These are phyloP conservation scores for Synergus japonicus DNA, from an alignment of 2,888 invertebrate genomes.

Conservation along the genomic window DNA sequence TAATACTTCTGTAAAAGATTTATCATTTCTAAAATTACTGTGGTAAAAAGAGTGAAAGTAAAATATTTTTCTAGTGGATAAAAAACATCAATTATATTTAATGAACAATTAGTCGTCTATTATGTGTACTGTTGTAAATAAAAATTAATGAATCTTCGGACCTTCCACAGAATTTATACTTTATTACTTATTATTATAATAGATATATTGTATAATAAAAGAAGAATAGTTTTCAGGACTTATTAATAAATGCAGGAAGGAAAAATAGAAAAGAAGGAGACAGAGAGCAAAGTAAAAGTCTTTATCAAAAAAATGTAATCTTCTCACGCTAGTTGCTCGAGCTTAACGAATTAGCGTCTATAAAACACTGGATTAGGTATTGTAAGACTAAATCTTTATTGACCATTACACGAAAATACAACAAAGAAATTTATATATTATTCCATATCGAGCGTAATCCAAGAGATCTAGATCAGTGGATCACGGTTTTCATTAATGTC, in stretches of 20 bases:
- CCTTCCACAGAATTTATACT: neutral
- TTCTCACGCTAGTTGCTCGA: neutral
- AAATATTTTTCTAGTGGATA: neutral
- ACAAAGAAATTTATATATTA: constrained; percentile 14
- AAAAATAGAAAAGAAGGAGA: neutral
- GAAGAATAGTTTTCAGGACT: neutral
- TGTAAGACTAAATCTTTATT: neutral
- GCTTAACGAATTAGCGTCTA: neutral
- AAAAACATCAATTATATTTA: neutral
- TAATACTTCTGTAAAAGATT: neutral
- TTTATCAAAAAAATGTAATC: neutral
- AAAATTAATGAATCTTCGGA: neutral
- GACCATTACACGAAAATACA: neutral
- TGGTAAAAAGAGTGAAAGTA: neutral
- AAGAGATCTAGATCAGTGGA: constrained; percentile 31
- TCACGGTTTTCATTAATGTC: constrained; percentile 31
- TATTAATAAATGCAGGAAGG: neutral
- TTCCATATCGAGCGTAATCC: constrained; percentile 1
- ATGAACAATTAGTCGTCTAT: neutral
- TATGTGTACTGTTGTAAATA: neutral
- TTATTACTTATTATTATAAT: neutral
- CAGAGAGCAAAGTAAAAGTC: neutral
- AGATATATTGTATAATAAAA: neutral
- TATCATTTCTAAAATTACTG: neutral
- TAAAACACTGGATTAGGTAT: neutral